phyloP scores from a whole-genome alignment of 2,888 invertebrate species.

The Hermodice carunculata region DNA sequence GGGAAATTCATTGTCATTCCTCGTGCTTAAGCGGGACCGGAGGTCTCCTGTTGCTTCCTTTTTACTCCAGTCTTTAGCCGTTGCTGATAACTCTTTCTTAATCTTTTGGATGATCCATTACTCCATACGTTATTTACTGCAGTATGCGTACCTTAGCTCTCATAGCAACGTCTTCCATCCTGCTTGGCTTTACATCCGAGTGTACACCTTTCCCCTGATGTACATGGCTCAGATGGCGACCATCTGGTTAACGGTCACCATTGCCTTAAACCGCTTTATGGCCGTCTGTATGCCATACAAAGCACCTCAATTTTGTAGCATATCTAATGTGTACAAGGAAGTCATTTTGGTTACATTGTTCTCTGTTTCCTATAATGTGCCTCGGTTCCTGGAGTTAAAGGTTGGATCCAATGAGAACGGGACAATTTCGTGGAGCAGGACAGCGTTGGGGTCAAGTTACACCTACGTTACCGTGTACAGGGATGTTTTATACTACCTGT shows the following conservation, averaged over 20 bases:
- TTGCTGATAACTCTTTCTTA: constrained; percentile 39
- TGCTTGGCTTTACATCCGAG: constrained; percentile 33
- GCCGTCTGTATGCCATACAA: constrained; percentile 44
- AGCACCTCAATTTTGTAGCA: constrained; percentile 37
- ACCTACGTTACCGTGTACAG: constrained; percentile 36
- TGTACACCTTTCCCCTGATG: constrained; percentile 39
- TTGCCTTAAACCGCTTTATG: constrained; percentile 44
- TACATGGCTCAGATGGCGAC: constrained; percentile 43
- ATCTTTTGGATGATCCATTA: constrained; percentile 38
- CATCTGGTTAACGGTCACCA: constrained; percentile 43
- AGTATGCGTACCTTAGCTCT: constrained; percentile 6
- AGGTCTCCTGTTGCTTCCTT: constrained; percentile 37
- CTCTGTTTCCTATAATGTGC: constrained; percentile 37
- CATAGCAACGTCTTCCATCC: not conserved
- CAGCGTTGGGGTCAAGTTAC: constrained; percentile 22
- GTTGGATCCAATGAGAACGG: too few relatives aligned
- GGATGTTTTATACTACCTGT: constrained; percentile 39
- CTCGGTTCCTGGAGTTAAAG: constrained; percentile 39
- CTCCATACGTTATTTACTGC: constrained; percentile 21
- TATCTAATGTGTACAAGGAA: constrained; percentile 37
- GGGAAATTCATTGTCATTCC: constrained; percentile 35
- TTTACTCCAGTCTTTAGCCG: constrained; percentile 36
- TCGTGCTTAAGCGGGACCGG: constrained; percentile 29
- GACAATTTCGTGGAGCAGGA: constrained; percentile 28
- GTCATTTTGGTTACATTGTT: constrained; percentile 34